Conservation (phyloP, 2,113 vertebrate species). For the Rhagologus leucostigma region DNA sequence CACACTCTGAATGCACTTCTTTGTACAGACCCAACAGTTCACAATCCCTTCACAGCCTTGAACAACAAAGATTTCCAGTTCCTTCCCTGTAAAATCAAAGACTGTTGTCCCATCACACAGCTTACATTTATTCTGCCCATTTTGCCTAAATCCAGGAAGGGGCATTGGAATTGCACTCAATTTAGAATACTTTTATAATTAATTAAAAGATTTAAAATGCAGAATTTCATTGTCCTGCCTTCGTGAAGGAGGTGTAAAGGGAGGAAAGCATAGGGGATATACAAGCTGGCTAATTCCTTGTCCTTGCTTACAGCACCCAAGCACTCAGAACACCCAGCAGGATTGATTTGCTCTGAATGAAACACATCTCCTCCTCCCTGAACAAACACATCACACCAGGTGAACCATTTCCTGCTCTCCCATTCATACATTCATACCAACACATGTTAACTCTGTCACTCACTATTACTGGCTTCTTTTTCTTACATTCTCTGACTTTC, state of each 20-base stretch:
- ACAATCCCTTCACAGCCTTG: neutral
- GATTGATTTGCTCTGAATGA: neutral
- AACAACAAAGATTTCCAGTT: neutral
- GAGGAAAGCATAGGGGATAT: neutral
- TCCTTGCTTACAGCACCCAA: neutral
- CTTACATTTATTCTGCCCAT: neutral
- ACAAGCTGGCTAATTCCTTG: neutral
- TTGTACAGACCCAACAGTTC: neutral
- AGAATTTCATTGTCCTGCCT: neutral
- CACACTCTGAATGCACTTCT: neutral
- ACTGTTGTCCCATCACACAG: neutral
- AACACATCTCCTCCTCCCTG: neutral
- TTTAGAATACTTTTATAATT: neutral
- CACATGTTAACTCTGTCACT: neutral
- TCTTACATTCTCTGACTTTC: neutral
- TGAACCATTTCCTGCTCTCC: neutral
- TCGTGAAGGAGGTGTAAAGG: neutral
- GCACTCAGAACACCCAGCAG: neutral
- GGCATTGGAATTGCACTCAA: neutral
- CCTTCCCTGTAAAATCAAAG: neutral
- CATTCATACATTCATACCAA: neutral
- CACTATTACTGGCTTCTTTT: no score
- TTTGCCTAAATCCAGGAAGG: accelerated
- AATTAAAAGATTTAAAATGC: neutral
- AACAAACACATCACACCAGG: neutral